These are phyloP conservation scores for Polydrusus pterygomalis DNA, from an alignment of 2,888 invertebrate genomes.

Conservation along the genomic window DNA sequence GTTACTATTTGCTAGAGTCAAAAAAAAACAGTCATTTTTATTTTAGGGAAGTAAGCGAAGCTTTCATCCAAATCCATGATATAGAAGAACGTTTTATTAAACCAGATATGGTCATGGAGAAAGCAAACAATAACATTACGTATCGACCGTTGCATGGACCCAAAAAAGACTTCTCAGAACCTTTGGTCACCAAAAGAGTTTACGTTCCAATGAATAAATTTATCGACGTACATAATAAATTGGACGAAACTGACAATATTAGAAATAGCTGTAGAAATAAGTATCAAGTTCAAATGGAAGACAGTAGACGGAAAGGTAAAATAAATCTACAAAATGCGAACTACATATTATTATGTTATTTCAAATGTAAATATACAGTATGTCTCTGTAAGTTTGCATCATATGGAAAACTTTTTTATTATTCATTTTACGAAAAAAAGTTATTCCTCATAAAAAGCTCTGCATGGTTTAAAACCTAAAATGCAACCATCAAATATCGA, in stretches of 20 bases:
- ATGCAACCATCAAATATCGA: too few relatives aligned
- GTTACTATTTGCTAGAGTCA: too few relatives aligned
- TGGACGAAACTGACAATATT: constrained; percentile 71
- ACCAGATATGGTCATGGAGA: constrained; percentile 82
- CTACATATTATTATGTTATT: too few relatives aligned
- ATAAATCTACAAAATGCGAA: too few relatives aligned
- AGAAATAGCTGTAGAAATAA: constrained; percentile 8
- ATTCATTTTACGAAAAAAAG: too few relatives aligned
- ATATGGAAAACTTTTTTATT: too few relatives aligned
- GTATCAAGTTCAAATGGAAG: constrained; percentile 58
- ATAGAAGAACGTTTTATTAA: constrained; percentile 76
- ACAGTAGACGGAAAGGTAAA: constrained; percentile 59
- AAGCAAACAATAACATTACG: constrained; percentile 77
- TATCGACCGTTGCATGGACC: constrained; percentile 73
- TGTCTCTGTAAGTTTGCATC: too few relatives aligned
- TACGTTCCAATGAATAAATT: constrained; percentile 82
- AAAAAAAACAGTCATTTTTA: too few relatives aligned
- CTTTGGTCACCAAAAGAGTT: constrained; percentile 78
- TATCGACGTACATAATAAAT: constrained; percentile 80
- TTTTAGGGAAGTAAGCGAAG: constrained; percentile 75
- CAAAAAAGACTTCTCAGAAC: constrained; percentile 71
- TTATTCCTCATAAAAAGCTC: too few relatives aligned
- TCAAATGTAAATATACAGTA: too few relatives aligned
- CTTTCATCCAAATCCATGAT: constrained; percentile 68
- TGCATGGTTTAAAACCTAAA: too few relatives aligned